Base-by-base conservation (phyloP, 2,888 invertebrate genomes). In the Yponomeuta sedellus region DNA sequence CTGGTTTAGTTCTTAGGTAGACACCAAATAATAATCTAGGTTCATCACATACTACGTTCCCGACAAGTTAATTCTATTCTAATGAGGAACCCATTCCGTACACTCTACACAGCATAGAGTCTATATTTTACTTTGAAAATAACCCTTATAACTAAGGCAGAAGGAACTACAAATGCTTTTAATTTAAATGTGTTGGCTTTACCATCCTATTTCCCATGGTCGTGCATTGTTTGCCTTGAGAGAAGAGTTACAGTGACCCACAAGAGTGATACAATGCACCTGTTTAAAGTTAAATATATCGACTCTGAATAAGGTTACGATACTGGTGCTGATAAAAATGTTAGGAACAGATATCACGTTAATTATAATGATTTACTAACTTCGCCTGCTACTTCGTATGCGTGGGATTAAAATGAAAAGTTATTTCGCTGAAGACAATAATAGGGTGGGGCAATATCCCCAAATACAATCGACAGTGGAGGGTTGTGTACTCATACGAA, bases 171-270 rank as follows among this genome's bases (percentile, higher is more conserved):
- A 52, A 44, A 12, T 4, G 44, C 44, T 52, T 52, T 12, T 52
- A 16, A 34, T 34, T 34, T 16, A 3, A 52, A 4, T 52, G 12
- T 12, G 44, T 52, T 52, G 44, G 44, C 16, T 52, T 16, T 52
- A 52, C 16, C 44, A 52, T 52, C 44, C 44, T 8, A 52, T 52
- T 52, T 52, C 44, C 12, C 44, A 52, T 52, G 44, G 44, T 52
- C 44, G 44, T 34, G 34, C 34, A 52, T 52, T 52, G 44, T 52
- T 52, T 16, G 44, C 3, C 44, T 52, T 52, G 44, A 16, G 44
- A 52, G 44, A 52, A 52, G 44, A 52, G 44, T 52, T 52, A 52
- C 44, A 52, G 44, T 52, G 44, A 52, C 44, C 44, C 8, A 52
- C 44, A 52, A 52, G 16, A 52, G 44, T 52, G 16, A 52, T 52